Conservation (phyloP, 2,797 vertebrate species). For the Eulemur rubriventer region DNA sequence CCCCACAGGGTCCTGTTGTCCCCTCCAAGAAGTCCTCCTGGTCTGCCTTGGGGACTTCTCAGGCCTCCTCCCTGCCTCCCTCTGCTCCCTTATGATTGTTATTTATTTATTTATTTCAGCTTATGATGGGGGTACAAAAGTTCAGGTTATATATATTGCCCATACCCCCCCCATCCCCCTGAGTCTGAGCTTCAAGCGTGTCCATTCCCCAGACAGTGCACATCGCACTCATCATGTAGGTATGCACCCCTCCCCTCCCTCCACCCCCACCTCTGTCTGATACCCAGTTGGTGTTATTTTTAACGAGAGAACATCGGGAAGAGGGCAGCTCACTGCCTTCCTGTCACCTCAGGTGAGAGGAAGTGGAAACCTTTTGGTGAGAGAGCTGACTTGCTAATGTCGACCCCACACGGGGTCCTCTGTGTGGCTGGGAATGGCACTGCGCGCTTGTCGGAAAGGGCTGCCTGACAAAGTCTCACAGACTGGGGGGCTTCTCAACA, state of each 20-base stretch:
- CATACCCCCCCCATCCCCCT: no score
- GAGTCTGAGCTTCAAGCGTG: no score
- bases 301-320: background rate
- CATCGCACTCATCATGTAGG: no score
- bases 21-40: background rate
- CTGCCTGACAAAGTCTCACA: background rate
- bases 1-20: background rate
- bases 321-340: background rate
- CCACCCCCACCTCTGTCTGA: no score
- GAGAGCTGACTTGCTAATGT: background rate
- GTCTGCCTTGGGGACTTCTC: background rate
- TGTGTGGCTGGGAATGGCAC: background rate
- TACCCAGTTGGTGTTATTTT: background rate
- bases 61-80: background rate
- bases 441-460: fast-evolving
- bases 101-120: no score
- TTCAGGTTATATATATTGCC: no score
- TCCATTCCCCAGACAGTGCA: no score
- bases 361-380: background rate
- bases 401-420: fast-evolving
- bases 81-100: background rate
- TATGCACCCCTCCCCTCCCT: no score
- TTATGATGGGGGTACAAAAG: no score
- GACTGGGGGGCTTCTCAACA: background rate
- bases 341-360: background rate